Conservation (phyloP, 2,113 vertebrate genomes). For the Neolamprologus longior region DNA sequence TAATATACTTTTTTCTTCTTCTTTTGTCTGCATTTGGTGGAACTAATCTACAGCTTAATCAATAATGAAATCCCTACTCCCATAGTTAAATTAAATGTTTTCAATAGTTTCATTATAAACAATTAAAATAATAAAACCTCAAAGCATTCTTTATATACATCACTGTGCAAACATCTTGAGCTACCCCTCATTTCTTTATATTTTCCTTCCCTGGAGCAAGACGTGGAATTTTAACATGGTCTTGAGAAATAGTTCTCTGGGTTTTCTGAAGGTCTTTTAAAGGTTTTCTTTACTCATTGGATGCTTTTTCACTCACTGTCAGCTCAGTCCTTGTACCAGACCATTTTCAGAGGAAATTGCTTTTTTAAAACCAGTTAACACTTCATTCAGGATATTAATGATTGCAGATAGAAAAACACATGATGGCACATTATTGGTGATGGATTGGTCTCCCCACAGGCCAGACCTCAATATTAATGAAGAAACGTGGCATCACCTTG, state of each 20-base stretch:
- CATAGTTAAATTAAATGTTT: not conserved
- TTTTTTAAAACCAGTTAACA: not conserved
- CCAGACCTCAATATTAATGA: not conserved
- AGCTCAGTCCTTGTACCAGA: not conserved
- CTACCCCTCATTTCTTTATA: not conserved
- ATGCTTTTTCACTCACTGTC: not conserved
- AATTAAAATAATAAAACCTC: not conserved
- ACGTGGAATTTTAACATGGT: not conserved
- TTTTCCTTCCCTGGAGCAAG: not conserved
- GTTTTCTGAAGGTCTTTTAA: not conserved
- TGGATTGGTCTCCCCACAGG: not conserved
- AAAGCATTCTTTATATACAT: not conserved
- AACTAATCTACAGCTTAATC: not conserved
- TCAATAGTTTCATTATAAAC: not conserved
- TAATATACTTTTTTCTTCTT: not conserved
- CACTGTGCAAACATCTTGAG: not conserved
- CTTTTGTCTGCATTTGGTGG: not conserved
- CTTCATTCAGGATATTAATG: not conserved
- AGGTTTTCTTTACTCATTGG: not conserved
- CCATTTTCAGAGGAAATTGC: not conserved
- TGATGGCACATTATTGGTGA: not conserved
- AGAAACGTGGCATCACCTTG: not conserved
- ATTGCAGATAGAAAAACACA: not conserved
- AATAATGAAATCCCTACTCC: not conserved
- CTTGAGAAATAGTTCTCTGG: not conserved